phyloP scores from a whole-genome alignment of 2,113 vertebrate species.

The Vulpes ferrilata region DNA sequence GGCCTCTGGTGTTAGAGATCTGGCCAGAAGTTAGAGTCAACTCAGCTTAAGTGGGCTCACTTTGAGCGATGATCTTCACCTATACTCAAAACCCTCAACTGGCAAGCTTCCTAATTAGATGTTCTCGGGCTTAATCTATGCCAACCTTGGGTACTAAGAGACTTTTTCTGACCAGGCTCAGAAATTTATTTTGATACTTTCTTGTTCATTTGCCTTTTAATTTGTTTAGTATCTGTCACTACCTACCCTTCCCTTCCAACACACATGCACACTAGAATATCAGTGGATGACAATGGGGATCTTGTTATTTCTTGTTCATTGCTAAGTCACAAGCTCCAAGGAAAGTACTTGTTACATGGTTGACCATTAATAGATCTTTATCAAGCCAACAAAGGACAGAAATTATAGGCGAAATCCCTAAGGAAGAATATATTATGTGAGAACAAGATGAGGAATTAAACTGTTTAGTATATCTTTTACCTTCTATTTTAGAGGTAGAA shows the following conservation, averaged over 20 bases:
- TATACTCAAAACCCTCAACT: background rate
- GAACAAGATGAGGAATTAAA: slow-evolving; percentile 6
- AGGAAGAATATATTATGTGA: slow-evolving; percentile 46
- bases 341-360: background rate
- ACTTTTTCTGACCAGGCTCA: background rate
- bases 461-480: background rate
- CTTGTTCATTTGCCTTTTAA: slow-evolving; percentile 14
- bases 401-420: slow-evolving; percentile 52
- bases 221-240: slow-evolving; percentile 45
- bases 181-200: slow-evolving; percentile 28
- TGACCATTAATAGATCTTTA: background rate
- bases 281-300: background rate
- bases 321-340: slow-evolving; percentile 7
- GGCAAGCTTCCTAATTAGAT: background rate
- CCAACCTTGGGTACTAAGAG: background rate
- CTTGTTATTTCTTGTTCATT: background rate
- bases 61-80: background rate
- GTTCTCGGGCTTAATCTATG: background rate
- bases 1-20: background rate
- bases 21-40: background rate
- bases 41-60: background rate
- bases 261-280: background rate
- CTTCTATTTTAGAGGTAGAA: slow-evolving; percentile 53
- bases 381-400: slow-evolving; percentile 39
- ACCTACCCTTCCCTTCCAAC: background rate